A percentile compares a stretch with the other conserved stretches of the same genome.
Conservation (phyloP, 2,113 vertebrate genomes). For the Xiphophorus couchianus region DNA sequence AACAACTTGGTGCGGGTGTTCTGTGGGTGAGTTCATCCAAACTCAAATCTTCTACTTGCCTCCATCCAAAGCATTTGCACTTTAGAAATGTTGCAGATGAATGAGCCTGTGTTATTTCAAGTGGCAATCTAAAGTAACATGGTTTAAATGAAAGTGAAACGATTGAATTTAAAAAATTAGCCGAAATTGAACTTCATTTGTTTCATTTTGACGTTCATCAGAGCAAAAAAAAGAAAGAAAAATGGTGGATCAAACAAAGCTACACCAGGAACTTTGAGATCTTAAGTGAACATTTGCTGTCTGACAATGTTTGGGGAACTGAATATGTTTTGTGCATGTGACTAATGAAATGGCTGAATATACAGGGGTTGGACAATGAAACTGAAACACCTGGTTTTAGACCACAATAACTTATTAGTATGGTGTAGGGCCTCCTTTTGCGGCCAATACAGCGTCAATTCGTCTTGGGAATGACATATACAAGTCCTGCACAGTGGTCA, state of each 20-base stretch:
- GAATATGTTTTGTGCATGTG: neutral
- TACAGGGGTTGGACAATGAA: too few relatives aligned
- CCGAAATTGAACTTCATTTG: neutral
- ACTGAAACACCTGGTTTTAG: too few relatives aligned
- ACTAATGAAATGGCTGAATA: neutral
- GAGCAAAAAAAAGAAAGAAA: neutral
- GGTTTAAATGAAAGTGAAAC: neutral
- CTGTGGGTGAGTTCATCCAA: slow-evolving; percentile 81
- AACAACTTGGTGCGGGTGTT: slow-evolving; percentile 87
- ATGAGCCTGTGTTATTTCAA: too few relatives aligned
- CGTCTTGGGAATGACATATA: too few relatives aligned
- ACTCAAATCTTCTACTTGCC: too few relatives aligned
- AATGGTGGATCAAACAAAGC: neutral
- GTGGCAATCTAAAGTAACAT: neutral
- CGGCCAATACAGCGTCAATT: too few relatives aligned
- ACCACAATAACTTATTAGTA: too few relatives aligned
- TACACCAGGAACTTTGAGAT: neutral
- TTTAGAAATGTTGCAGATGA: too few relatives aligned
- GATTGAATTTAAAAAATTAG: too few relatives aligned
- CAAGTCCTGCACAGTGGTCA: too few relatives aligned
- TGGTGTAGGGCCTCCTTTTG: too few relatives aligned
- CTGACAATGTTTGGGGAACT: neutral
- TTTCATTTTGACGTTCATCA: neutral
- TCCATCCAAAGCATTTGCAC: too few relatives aligned
- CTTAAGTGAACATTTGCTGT: neutral